These are phyloP conservation scores for Melipona beecheii DNA, from an alignment of 2,888 invertebrate genomes.

Conservation along the genomic window DNA sequence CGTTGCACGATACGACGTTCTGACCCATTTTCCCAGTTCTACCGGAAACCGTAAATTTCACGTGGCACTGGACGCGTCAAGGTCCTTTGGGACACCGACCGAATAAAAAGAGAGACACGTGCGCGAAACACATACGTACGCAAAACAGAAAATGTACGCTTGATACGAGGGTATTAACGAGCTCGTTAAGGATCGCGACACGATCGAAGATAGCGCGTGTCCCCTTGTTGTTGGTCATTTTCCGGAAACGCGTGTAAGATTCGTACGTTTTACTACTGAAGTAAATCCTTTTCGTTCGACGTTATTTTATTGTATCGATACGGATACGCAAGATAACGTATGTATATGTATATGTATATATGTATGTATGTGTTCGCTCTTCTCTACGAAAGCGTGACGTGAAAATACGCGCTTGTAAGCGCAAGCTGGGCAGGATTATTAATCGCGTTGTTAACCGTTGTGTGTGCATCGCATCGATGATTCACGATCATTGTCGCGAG, in stretches of 20 bases:
- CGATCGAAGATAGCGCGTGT: neutral
- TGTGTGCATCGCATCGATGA: neutral
- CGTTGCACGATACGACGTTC: too few relatives aligned
- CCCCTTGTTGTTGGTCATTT: neutral
- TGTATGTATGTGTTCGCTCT: too few relatives aligned
- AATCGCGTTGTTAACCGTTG: neutral
- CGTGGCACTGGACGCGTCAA: neutral
- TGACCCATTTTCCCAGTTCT: neutral
- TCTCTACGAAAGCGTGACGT: neutral
- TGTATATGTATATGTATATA: too few relatives aligned
- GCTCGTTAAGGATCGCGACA: neutral
- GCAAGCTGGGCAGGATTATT: neutral
- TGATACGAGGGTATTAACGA: constrained; percentile 4
- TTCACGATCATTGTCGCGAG: neutral
- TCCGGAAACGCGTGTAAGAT: neutral
- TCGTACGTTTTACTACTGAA: neutral
- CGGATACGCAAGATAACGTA: too few relatives aligned
- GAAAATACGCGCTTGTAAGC: neutral
- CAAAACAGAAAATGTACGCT: neutral
- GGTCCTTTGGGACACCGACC: neutral
- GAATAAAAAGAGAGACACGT: too few relatives aligned
- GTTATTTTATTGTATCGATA: too few relatives aligned
- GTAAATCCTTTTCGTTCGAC: too few relatives aligned
- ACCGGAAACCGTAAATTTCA: constrained; percentile 5
- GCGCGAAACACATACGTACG: neutral